These are phyloP conservation scores for Ammodramus savannarum DNA, from an alignment of 2,113 vertebrate species.

Conservation along the genomic window DNA sequence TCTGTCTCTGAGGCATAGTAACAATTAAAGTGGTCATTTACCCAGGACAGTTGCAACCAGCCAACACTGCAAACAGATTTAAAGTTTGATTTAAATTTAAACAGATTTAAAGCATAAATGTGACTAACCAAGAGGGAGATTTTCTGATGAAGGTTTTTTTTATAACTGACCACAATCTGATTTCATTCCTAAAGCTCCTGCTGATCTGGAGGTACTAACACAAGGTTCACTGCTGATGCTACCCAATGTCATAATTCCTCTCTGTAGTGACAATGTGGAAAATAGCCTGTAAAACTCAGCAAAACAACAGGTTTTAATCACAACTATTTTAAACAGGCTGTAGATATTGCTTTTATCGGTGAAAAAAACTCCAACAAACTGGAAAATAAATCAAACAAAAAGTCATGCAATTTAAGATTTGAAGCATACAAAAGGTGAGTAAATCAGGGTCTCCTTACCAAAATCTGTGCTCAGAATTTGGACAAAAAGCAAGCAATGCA, in stretches of 20 bases:
- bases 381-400: background rate
- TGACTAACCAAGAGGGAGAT: background rate
- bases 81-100: background rate
- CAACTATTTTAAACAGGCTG: background rate
- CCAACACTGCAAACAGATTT: background rate
- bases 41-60: background rate
- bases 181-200: background rate
- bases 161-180: background rate
- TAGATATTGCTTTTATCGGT: background rate
- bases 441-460: background rate
- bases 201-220: background rate
- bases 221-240: background rate
- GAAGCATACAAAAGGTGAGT: background rate
- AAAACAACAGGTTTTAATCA: background rate
- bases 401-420: background rate
- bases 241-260: background rate
- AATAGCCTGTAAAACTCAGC: background rate
- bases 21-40: background rate
- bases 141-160: background rate
- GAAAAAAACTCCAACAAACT: background rate
- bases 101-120: background rate
- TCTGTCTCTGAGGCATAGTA: background rate
- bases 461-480: background rate
- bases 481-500: background rate
- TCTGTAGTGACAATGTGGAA: background rate